Evolutionary conservation across 2,797 vertebrate genomes (phyloP).

Genomic region (Percopsis omiscomaycus): DNA sequence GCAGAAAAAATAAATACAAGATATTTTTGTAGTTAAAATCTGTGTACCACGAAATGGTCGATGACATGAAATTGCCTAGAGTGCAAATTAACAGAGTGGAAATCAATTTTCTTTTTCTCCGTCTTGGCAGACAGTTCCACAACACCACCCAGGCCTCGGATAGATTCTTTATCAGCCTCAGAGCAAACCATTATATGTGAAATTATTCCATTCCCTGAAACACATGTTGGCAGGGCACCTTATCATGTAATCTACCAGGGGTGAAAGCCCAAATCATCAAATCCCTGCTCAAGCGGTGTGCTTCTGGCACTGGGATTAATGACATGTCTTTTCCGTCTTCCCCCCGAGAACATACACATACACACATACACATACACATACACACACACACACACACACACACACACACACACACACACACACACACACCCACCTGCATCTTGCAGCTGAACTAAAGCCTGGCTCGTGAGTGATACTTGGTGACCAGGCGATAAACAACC

Average conservation of each 20-base stretch:
- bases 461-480: background rate
- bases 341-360: background rate
- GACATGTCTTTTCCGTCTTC: conserved; percentile 14
- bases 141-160: background rate
- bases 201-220: background rate
- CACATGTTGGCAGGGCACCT: background rate
- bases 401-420: too few relatives aligned
- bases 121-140: background rate
- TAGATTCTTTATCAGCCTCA: background rate
- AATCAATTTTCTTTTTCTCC: background rate
- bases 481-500: background rate
- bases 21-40: background rate
- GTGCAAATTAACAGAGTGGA: background rate
- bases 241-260: conserved; percentile 5
- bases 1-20: background rate
- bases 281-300: conserved; percentile 7
- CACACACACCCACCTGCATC: too few relatives aligned
- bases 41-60: background rate
- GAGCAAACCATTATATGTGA: conserved; percentile 9
- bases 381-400: too few relatives aligned
- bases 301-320: conserved; percentile 4
- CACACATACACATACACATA: too few relatives aligned
- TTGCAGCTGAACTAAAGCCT: background rate
- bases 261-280: conserved; percentile 8
- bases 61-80: background rate